Evolutionary conservation across 2,113 vertebrate genomes (phyloP).

Genomic region (Cnemophilus loriae): DNA sequence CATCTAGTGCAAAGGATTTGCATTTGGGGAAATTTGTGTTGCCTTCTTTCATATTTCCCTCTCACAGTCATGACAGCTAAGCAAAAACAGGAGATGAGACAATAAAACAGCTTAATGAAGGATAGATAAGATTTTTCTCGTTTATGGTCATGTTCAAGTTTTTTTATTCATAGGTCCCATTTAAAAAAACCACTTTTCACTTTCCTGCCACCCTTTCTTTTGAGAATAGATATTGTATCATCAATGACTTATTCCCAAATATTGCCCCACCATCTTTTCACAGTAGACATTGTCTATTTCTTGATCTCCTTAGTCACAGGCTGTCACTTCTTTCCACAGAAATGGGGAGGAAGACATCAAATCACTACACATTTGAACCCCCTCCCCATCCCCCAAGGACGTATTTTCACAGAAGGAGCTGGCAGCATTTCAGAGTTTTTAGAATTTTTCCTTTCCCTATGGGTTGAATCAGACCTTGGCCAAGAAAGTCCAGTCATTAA

Average conservation of each 20-base stretch:
- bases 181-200: background rate
- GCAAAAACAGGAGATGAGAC: background rate
- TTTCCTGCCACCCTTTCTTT: background rate
- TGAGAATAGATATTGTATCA: background rate
- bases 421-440: background rate
- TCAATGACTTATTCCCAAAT: background rate
- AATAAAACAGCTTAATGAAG: background rate
- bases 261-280: background rate
- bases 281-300: background rate
- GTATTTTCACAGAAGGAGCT: background rate
- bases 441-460: background rate
- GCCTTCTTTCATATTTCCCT: background rate
- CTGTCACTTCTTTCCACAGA: conserved; percentile 10
- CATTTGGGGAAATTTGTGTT: background rate
- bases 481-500: background rate
- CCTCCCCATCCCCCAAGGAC: background rate
- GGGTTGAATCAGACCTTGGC: conserved; percentile 26
- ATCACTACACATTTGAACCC: background rate
- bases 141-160: background rate
- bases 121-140: background rate
- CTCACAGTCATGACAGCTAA: background rate
- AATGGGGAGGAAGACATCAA: background rate
- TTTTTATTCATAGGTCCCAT: background rate
- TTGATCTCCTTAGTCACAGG: background rate
- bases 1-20: background rate